Conservation (phyloP, 2,113 vertebrate genomes). For the Vidua macroura region DNA sequence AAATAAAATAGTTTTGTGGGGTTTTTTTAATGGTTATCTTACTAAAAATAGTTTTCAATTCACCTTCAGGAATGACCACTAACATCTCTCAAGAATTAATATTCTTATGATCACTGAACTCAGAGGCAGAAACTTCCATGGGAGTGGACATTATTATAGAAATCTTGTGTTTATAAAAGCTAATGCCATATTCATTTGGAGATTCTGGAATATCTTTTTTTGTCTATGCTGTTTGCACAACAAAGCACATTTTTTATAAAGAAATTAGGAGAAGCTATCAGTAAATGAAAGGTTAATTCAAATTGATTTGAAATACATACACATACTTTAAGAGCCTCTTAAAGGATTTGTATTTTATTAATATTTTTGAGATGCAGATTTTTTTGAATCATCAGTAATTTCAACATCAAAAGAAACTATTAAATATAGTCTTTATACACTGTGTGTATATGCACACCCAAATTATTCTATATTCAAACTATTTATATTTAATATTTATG, state of each 20-base stretch:
- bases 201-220: neutral
- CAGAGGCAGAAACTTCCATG: neutral
- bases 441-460: neutral
- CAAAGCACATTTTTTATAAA: neutral
- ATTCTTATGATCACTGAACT: neutral
- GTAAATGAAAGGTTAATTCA: neutral
- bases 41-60: neutral
- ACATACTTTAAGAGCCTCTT: neutral
- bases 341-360: neutral
- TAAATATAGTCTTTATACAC: neutral
- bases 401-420: neutral
- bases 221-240: neutral
- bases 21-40: neutral
- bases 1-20: neutral
- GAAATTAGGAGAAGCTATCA: neutral
- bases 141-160: neutral
- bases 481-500: neutral
- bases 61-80: neutral
- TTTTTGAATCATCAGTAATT: neutral
- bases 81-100: neutral
- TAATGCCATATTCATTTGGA: neutral
- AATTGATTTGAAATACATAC: neutral
- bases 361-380: neutral
- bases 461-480: neutral
- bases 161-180: neutral